Conservation (phyloP, 2,113 vertebrate species). For the Patagioenas fasciata region DNA sequence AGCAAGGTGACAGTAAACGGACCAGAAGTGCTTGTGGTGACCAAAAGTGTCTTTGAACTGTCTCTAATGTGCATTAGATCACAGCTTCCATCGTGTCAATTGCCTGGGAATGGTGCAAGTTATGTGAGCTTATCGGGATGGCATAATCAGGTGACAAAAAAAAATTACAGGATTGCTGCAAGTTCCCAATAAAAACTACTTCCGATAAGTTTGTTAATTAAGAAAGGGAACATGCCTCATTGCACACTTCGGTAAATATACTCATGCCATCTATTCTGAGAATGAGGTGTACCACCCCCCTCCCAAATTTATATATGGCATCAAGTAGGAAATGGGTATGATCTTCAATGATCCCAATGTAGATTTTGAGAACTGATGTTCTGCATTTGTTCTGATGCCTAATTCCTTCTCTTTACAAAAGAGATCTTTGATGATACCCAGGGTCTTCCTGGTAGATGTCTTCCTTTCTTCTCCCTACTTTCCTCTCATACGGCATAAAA, state of each 20-base stretch:
- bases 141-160: neutral
- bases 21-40: neutral
- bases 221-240: neutral
- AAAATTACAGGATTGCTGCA: neutral
- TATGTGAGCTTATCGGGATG: neutral
- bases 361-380: neutral
- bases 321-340: neutral
- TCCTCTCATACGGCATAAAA: neutral
- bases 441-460: neutral
- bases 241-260: neutral
- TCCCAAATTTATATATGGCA: neutral
- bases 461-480: neutral
- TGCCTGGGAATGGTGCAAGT: neutral
- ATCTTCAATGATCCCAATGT: neutral
- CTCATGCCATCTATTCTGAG: neutral
- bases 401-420: neutral
- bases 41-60: neutral
- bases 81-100: neutral
- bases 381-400: neutral
- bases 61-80: neutral
- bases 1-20: neutral
- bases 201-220: neutral
- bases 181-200: neutral
- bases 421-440: neutral
- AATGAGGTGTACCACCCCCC: neutral